A percentile compares a stretch with the other conserved stretches of the same genome.
These are phyloP conservation scores for Syncerus caffer DNA, from an alignment of 2,797 vertebrate genomes.

Conservation along the genomic window DNA sequence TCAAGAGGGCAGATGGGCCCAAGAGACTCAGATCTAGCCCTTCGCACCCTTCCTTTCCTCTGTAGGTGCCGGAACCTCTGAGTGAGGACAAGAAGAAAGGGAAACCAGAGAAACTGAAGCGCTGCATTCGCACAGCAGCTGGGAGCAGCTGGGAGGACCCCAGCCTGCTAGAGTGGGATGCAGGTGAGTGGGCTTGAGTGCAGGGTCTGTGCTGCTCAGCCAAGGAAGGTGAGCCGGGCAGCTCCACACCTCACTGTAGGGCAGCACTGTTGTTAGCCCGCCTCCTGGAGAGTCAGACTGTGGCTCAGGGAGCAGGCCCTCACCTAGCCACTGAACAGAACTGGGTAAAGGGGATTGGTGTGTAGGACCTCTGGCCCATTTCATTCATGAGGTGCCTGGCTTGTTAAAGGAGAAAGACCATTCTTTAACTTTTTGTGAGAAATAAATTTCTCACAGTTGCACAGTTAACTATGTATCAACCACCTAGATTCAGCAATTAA, in stretches of 20 bases:
- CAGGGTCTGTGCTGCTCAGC: neutral
- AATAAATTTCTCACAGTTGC: neutral
- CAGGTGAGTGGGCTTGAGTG: constrained; percentile 81
- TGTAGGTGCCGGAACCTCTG: constrained; percentile 84
- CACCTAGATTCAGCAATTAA: neutral
- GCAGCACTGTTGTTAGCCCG: neutral
- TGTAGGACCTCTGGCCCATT: neutral
- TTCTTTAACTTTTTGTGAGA: neutral
- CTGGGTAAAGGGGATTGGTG: neutral
- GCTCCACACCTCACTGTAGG: neutral
- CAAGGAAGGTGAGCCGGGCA: too few relatives aligned
- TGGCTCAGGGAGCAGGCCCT: neutral
- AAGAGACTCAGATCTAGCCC: neutral
- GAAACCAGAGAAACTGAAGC: constrained; percentile 89
- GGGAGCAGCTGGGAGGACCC: constrained; percentile 92
- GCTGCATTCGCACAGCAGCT: constrained; percentile 93
- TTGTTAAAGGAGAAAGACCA: neutral
- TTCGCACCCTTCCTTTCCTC: neutral
- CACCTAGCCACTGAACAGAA: neutral
- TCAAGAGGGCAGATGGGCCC: neutral
- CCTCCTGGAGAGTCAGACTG: neutral
- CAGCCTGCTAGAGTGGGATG: constrained; percentile 92
- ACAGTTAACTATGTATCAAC: neutral
- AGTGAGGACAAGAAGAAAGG: constrained; percentile 91
- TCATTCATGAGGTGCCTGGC: neutral